Conservation (phyloP, 2,113 vertebrate species). For the Rousettus leschenaultii region DNA sequence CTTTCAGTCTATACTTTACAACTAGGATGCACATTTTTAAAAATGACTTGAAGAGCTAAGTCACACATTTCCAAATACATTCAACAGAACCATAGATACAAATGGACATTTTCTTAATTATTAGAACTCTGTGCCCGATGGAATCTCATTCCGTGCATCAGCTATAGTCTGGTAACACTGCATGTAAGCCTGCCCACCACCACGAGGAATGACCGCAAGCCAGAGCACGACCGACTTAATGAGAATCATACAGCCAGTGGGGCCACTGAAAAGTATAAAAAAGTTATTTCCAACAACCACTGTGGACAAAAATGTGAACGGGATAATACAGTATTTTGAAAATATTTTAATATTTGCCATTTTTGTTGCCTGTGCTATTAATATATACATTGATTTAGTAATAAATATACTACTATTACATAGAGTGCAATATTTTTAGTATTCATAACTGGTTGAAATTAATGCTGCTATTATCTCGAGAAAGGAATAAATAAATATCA, state of each 20-base stretch:
- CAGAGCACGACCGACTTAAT: background rate
- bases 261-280: background rate
- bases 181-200: background rate
- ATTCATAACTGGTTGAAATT: slow-evolving; percentile 82
- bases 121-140: background rate
- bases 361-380: slow-evolving; percentile 78
- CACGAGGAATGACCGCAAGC: background rate
- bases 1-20: background rate
- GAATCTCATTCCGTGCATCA: background rate
- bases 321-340: slow-evolving; percentile 78
- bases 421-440: slow-evolving; percentile 80
- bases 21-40: background rate
- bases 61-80: background rate
- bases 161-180: background rate
- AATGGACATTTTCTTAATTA: background rate
- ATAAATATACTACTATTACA: slow-evolving; percentile 82
- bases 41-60: background rate
- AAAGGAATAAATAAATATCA: slow-evolving; percentile 81
- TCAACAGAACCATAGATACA: background rate
- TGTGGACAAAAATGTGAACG: slow-evolving; percentile 79
- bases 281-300: slow-evolving; percentile 71
- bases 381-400: slow-evolving; percentile 81
- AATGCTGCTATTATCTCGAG: slow-evolving; percentile 81
- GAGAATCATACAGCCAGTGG: background rate
- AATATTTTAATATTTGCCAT: slow-evolving; percentile 80